These are phyloP conservation scores for Macrophya annulata DNA, from an alignment of 2,888 invertebrate genomes.

Conservation along the genomic window DNA sequence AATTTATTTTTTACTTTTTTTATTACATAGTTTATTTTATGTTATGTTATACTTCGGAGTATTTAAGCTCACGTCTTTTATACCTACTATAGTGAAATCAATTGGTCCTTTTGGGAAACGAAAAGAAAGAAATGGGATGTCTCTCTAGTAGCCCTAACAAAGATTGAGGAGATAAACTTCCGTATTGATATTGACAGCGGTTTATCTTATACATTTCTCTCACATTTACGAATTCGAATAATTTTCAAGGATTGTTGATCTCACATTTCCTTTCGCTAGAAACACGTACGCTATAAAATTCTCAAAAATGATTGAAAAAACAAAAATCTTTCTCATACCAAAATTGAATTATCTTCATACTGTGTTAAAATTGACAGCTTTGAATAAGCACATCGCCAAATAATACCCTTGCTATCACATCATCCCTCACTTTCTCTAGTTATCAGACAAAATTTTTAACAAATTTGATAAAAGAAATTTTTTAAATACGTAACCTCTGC, in stretches of 20 bases:
- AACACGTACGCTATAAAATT: background rate
- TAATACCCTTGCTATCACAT: slow-evolving; percentile 1
- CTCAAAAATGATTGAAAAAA: background rate
- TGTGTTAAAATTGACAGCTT: background rate
- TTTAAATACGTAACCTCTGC: background rate
- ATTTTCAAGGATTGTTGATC: background rate
- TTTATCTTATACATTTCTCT: background rate
- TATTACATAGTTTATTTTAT: background rate
- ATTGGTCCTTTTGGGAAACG: background rate
- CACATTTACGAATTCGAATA: background rate
- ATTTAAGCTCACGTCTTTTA: slow-evolving; percentile 11
- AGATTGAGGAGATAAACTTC: slow-evolving; percentile 39
- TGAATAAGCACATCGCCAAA: slow-evolving; percentile 14
- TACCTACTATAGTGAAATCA: background rate
- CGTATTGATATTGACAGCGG: slow-evolving; percentile 1
- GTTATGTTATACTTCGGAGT: background rate
- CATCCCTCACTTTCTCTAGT: background rate
- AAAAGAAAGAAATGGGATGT: background rate
- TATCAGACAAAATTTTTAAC: slow-evolving; percentile 12
- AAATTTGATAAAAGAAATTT: background rate
- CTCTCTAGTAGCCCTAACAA: slow-evolving; percentile 10
- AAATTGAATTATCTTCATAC: no score
- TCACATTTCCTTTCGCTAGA: background rate
- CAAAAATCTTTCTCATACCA: background rate
- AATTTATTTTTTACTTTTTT: background rate